Evolutionary conservation across 30 jellyfish, hydroid and myxozoan species (phyloP), one percentile per base, ranked within the genome.

Genomic region (Chrysaora quinquecirrha): DNA sequence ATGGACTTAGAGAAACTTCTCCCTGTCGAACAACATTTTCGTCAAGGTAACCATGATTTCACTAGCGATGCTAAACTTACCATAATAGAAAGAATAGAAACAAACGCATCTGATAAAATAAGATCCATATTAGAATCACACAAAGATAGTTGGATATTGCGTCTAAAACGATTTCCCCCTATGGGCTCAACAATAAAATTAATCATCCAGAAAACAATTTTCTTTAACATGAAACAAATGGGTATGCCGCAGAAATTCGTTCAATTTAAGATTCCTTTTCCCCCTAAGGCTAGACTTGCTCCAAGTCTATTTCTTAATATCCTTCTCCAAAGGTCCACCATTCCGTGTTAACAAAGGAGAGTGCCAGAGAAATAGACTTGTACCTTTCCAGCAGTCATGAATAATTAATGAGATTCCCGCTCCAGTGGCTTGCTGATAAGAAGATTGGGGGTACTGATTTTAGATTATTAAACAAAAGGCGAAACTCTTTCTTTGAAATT

Each of bases 71-170:
- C 54, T 14, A 38, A 38, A 14, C 14, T 38, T 38, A 38, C 54
- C 14, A 38, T 38, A 6, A 38, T 38, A 6, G 54, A 38, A 38
- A 38, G 54, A 38, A 38, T 38, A 3, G 54, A 38, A 38, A 38
- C 9, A 52, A 52, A 52, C 19, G 19, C 19, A 12, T 4, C 9
- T 52, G 19, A 52, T 19, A 52, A 52, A 52, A 52, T 25, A 52
- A 52, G 27, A 4, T 52, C 68, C 19, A 52, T 52, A 4, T 25
- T 52, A 19, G 68, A 52, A 52, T 52, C 68, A 20, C 68, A 52
- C 68, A 25, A 52, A 52, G 29, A 52, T 52, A 52, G 19, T 25
- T 52, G 68, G 68, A 52, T 52, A 52, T 25, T 52, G 27, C 68
- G 29, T 52, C 29, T 52, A 25, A 52, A 52, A 52, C 68, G 9